Percentiles rank a stretch among this genome's conserved stretches.
Conservation (phyloP, 2,113 vertebrate species). For the Puffinus mauretanicus region DNA sequence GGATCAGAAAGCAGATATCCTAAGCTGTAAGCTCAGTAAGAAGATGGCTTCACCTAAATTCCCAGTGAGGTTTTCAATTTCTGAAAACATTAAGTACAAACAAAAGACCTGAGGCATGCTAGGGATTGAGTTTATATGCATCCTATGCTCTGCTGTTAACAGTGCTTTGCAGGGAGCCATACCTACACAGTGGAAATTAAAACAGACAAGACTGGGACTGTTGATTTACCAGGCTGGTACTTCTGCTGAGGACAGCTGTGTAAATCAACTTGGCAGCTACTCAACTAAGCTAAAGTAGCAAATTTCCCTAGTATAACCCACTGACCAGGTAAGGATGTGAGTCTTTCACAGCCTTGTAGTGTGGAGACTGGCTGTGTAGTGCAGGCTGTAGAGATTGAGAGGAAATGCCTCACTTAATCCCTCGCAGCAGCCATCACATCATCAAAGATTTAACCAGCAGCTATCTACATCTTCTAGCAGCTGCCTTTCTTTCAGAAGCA, state of each 20-base stretch:
- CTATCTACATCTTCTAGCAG: neutral
- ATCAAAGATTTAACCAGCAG: neutral
- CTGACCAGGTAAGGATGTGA: neutral
- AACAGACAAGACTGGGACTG: neutral
- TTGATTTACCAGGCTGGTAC: neutral
- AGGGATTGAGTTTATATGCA: neutral
- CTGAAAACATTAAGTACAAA: neutral
- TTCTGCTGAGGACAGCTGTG: neutral
- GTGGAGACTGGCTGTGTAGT: neutral
- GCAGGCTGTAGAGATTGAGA: neutral
- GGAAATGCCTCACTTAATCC: neutral
- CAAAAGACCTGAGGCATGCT: neutral
- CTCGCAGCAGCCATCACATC: neutral
- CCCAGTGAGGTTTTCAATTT: neutral
- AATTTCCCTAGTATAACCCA: neutral
- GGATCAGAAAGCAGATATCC: neutral
- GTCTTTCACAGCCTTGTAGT: neutral
- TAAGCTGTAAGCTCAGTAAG: neutral
- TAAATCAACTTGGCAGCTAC: neutral
- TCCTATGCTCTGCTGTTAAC: neutral
- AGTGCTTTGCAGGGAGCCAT: neutral
- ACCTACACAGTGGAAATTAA: neutral
- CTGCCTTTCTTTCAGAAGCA: neutral
- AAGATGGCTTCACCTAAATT: neutral
- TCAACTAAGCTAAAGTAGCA: neutral